Conservation (phyloP, 1,140 invertebrate genomes). For the Zaprionus camerounensis region DNA sequence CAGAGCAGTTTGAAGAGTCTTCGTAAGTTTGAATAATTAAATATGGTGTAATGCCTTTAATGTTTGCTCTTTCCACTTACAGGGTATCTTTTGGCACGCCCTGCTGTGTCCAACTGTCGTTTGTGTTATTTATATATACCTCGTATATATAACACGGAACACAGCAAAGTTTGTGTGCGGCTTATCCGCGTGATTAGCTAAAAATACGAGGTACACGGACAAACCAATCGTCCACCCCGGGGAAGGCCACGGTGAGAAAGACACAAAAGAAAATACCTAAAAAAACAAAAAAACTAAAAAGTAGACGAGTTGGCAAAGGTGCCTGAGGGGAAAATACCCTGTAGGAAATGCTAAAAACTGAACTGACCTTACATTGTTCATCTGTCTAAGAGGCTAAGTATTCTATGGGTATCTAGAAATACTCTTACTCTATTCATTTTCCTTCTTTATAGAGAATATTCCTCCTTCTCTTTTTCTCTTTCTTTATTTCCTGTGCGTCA, state of each 20-base stretch:
- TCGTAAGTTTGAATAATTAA: no score
- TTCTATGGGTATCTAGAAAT: no score
- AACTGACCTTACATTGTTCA: fast-evolving
- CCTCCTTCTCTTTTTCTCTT: no score
- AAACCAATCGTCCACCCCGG: constrained; percentile 26
- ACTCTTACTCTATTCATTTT: no score
- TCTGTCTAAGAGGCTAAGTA: background rate
- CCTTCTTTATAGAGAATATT: no score
- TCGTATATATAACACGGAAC: constrained; percentile 17
- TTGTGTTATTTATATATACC: constrained; percentile 39
- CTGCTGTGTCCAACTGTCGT: background rate
- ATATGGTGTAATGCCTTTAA: no score
- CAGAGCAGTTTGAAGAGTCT: background rate
- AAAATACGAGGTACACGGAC: constrained; percentile 56
- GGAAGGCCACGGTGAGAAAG: constrained; percentile 25
- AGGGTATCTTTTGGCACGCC: constrained; percentile 10
- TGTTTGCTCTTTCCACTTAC: background rate
- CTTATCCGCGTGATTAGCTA: constrained; percentile 73
- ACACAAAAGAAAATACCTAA: background rate
- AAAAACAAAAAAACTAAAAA: background rate
- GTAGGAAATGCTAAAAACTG: background rate
- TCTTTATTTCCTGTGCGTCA: background rate
- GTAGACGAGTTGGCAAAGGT: background rate
- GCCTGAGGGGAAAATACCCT: background rate
- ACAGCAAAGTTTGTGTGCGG: constrained; percentile 39